These are phyloP conservation scores for Conops quadrifasciatus DNA, from an alignment of 2,888 invertebrate genomes.

Conservation along the genomic window DNA sequence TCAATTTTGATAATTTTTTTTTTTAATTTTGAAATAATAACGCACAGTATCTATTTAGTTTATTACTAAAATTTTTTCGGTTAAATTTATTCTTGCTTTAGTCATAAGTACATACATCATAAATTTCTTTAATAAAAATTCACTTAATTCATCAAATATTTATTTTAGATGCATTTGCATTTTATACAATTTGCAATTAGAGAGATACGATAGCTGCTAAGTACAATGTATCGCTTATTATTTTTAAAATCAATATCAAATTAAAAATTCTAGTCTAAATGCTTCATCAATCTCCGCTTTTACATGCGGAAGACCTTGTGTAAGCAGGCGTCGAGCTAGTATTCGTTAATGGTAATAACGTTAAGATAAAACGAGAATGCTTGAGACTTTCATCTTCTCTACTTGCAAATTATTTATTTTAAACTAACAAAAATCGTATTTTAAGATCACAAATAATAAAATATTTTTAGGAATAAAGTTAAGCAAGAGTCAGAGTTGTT, in stretches of 20 bases:
- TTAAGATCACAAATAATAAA: constrained; percentile 43
- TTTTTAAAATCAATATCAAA: constrained; percentile 2
- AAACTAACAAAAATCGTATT: constrained; percentile 39
- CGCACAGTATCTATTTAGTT: too few relatives aligned
- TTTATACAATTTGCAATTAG: constrained; percentile 6
- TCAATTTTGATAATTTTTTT: too few relatives aligned
- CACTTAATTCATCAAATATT: constrained; percentile 32
- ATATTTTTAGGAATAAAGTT: constrained; percentile 34
- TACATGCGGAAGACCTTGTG: background rate
- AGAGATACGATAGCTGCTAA: background rate
- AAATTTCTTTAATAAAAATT: constrained; percentile 29
- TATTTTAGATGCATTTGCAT: constrained; percentile 17
- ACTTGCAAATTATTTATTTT: constrained; percentile 13
- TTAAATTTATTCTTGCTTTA: constrained; percentile 19
- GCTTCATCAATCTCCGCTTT: background rate
- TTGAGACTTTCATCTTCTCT: background rate
- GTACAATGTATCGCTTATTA: constrained; percentile 5
- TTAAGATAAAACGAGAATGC: background rate
- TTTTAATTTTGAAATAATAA: too few relatives aligned
- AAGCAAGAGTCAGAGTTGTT: constrained; percentile 16
- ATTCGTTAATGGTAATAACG: background rate
- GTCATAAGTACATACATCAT: constrained; percentile 24
- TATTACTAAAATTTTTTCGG: background rate
- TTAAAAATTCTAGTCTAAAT: constrained; percentile 14
- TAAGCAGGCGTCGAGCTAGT: constrained; percentile 15